Conservation (phyloP, 2,888 invertebrate species). For the Amblyjoppa proteus region DNA sequence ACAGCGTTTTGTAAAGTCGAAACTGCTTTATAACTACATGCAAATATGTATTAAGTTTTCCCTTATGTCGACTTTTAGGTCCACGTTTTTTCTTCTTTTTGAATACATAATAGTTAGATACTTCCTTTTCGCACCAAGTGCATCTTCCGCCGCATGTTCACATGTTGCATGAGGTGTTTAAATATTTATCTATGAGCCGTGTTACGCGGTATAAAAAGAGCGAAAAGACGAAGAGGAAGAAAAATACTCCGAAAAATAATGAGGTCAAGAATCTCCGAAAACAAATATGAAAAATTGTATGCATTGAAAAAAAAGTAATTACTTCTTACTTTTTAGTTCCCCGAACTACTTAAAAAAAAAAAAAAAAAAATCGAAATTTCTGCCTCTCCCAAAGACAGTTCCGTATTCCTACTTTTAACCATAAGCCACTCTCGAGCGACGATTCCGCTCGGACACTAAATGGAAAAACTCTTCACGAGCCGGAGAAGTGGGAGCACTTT, state of each 20-base stretch:
- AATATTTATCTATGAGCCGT: constrained; percentile 46
- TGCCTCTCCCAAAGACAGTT: background rate
- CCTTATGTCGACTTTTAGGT: background rate
- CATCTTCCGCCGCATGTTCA: constrained; percentile 38
- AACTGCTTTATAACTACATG: no score
- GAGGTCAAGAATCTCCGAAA: background rate
- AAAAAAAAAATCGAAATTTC: constrained; percentile 17
- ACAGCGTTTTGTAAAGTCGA: no score
- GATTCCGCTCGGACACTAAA: background rate
- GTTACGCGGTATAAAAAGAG: background rate
- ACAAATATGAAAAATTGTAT: constrained; percentile 24
- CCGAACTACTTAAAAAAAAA: background rate
- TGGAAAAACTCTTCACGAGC: constrained; percentile 31
- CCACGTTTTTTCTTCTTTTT: constrained; percentile 1
- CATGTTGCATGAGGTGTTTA: constrained; percentile 53
- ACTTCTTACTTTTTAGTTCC: background rate
- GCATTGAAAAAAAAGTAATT: background rate
- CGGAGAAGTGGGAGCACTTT: constrained; percentile 32
- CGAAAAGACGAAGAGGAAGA: background rate
- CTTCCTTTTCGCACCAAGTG: background rate
- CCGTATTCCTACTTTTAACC: background rate
- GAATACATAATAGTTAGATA: background rate
- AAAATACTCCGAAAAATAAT: constrained; percentile 13
- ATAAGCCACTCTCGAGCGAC: background rate
- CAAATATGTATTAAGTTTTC: no score